phyloP scores from a whole-genome alignment of 2,888 invertebrate genomes.

The Deroplatys truncata region DNA sequence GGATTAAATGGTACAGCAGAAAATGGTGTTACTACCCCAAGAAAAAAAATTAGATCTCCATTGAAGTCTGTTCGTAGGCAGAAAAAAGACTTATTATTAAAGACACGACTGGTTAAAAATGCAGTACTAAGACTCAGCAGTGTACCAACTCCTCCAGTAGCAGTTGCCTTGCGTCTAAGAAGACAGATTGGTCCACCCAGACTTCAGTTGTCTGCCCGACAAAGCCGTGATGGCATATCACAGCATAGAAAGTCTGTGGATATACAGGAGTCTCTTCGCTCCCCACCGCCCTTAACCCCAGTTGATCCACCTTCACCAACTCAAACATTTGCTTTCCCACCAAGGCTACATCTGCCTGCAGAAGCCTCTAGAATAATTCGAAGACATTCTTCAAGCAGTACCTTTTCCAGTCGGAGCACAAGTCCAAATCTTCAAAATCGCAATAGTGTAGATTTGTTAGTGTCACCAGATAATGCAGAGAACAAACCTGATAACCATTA shows the following conservation, averaged over 20 bases:
- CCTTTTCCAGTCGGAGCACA: constrained; percentile 31
- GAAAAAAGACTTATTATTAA: constrained; percentile 47
- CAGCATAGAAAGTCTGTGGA: constrained; percentile 33
- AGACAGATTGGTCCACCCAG: constrained; percentile 5
- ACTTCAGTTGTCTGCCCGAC: neutral
- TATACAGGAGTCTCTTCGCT: constrained; percentile 25
- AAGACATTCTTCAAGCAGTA: constrained; percentile 69
- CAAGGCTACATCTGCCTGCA: constrained; percentile 48
- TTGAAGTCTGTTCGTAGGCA: constrained; percentile 33
- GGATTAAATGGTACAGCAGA: constrained; percentile 9
- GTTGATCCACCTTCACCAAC: constrained; percentile 44
- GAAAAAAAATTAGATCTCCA: constrained; percentile 30
- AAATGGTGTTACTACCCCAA: constrained; percentile 36
- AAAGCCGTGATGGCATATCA: neutral
- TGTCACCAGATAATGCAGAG: constrained; percentile 2
- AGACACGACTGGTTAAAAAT: constrained; percentile 60
- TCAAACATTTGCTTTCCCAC: constrained; percentile 58
- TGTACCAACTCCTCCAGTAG: constrained; percentile 34
- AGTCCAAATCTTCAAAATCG: constrained; percentile 25
- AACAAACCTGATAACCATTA: constrained; percentile 7
- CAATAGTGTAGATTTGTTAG: constrained; percentile 6
- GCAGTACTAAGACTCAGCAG: constrained; percentile 52
- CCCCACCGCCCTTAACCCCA: constrained; percentile 20
- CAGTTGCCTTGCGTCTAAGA: constrained; percentile 50
- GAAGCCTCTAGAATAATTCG: constrained; percentile 78